phyloP scores from a whole-genome alignment of 2,888 invertebrate species.

The Sesia bembeciformis region DNA sequence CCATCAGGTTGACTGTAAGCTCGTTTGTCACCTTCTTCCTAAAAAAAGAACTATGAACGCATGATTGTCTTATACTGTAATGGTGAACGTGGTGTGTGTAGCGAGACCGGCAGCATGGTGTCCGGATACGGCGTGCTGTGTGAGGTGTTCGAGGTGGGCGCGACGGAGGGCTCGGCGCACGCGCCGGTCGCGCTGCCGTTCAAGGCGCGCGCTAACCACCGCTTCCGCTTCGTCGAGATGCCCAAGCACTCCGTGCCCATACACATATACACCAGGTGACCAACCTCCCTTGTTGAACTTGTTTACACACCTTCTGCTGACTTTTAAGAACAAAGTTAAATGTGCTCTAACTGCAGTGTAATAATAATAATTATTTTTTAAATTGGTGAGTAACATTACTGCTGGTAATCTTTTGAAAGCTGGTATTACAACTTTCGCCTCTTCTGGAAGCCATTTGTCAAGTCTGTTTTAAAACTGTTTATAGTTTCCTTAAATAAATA shows the following conservation, averaged over 20 bases:
- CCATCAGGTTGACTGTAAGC: no score
- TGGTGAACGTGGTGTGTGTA: slow-evolving; percentile 10
- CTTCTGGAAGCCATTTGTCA: no score
- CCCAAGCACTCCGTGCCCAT: slow-evolving; percentile 20
- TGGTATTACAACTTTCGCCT: no score
- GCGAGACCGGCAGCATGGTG: slow-evolving; percentile 32
- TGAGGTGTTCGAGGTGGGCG: slow-evolving; percentile 50
- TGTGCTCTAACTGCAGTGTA: neutral
- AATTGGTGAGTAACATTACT: no score
- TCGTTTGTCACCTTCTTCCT: no score
- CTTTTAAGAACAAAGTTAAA: no score
- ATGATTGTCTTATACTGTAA: neutral
- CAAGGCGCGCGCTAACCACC: slow-evolving; percentile 56
- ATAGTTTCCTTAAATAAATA: no score
- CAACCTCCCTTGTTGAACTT: neutral
- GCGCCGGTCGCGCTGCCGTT: slow-evolving; percentile 20
- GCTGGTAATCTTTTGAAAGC: no score
- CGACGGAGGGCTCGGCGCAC: slow-evolving; percentile 4
- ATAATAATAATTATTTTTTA: no score
- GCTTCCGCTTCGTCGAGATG: slow-evolving; percentile 34
- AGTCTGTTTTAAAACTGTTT: no score
- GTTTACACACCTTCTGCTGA: no score
- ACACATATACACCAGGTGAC: slow-evolving; percentile 24
- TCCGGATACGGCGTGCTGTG: slow-evolving; percentile 63
- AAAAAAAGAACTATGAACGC: neutral